Evolutionary conservation across 2,113 vertebrate species (phyloP).

Genomic region (Isichthys henryi): DNA sequence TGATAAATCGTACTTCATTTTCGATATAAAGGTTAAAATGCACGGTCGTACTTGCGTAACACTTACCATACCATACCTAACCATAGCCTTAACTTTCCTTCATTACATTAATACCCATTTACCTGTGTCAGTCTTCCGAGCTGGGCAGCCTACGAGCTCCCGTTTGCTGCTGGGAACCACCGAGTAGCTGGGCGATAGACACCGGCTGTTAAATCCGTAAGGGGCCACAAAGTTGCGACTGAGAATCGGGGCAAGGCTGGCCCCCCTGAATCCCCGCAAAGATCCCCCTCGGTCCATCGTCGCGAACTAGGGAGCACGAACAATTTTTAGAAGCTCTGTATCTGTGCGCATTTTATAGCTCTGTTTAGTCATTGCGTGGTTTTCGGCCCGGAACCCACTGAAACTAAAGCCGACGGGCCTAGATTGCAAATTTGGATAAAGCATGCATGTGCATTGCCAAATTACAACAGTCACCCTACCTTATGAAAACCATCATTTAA

Average conservation of each 20-base stretch:
- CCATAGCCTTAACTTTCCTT: background rate
- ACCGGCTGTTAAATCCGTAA: background rate
- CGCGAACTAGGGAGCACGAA: background rate
- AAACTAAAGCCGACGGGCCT: background rate
- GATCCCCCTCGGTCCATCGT: constrained; percentile 21
- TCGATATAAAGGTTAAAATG: too few species aligned
- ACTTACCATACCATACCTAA: too few species aligned
- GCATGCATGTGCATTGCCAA: background rate
- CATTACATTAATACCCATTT: background rate
- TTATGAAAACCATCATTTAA: background rate
- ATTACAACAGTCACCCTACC: background rate
- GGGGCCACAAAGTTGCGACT: constrained; percentile 31
- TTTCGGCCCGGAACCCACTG: background rate
- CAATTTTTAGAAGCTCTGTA: background rate
- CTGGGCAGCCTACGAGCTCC: background rate
- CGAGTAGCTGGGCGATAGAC: fast-evolving
- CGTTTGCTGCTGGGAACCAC: background rate
- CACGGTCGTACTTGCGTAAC: too few species aligned
- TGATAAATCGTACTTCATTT: too few species aligned
- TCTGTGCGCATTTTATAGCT: background rate
- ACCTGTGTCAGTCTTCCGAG: background rate
- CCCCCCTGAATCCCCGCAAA: constrained; percentile 28
- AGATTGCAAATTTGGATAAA: background rate
- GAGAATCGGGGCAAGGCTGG: constrained; percentile 32
- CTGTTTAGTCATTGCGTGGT: background rate